Evolutionary conservation across 2,113 vertebrate species (phyloP), one percentile per base, ranked within the genome.

Genomic region (Xiphophorus couchianus): DNA sequence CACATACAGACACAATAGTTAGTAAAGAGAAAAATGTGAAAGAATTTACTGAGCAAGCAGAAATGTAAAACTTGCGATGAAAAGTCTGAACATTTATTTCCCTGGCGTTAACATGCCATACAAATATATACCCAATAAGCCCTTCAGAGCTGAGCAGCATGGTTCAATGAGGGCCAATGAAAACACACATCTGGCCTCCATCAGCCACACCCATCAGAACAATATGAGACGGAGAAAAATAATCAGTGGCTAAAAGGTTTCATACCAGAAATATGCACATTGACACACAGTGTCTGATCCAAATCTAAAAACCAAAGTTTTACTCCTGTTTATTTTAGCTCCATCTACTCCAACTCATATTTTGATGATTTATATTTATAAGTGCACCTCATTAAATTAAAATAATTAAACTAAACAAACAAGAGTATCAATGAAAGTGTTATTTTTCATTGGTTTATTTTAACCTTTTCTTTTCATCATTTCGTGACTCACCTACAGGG

Each of bases 401-500:
- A 44, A 44, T 17, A 44, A 13, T 15, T 4, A 44, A 44, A 44
- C 42, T 44, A 44, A 44, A 44, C 4, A 48, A 17, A 48, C 44
- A 5, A 48, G 4, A 48, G 44, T 19, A 48, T 48, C 4, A 19
- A 7, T 48, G 17, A 48, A 48, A 19, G 44, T 19, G 44, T 17
- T 48, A 48, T 48, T 19, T 48, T 17, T 19, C 17, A 17, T 19
- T 0, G 0, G 44, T 19, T 48, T 19, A 19, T 48, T 48, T 48
- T 48, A 37, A 37, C 35, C 35, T 37, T 37, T 37, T 48, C 4
- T 37, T 54, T 14, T 66, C 17, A 5, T 66, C 13, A 3, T 11
- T 0, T 62, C 15, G 1, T 11, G 14, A 67, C 90, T 94, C 94
- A 99, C 98, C 98, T 98, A 92, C 97, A 95, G 27, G 97, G 96